phyloP scores from a whole-genome alignment of 2,888 invertebrate genomes.

The Phaonia tiefii region DNA sequence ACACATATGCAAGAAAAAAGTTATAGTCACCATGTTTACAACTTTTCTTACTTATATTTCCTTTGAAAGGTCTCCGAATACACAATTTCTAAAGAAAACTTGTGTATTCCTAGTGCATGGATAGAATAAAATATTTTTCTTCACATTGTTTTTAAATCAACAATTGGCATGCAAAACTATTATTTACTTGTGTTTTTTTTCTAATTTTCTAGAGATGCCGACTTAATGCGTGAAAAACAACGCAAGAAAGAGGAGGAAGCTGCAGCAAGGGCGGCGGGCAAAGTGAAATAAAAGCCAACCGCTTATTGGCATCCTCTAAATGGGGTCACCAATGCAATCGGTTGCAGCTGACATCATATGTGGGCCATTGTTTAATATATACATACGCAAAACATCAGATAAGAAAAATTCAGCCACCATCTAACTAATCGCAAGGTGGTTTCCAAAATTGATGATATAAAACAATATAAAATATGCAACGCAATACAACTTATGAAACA shows the following conservation, averaged over 20 bases:
- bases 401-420: neutral
- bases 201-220: slow-evolving; percentile 86
- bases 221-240: slow-evolving; percentile 93
- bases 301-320: slow-evolving; percentile 29
- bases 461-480: slow-evolving; percentile 24
- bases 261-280: slow-evolving; percentile 70
- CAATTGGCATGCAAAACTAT: neutral
- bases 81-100: too few species aligned
- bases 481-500: too few species aligned
- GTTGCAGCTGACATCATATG: neutral
- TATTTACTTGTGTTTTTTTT: slow-evolving; percentile 47
- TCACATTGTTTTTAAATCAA: too few species aligned
- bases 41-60: too few species aligned
- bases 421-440: slow-evolving; percentile 26
- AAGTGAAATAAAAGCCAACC: slow-evolving; percentile 70
- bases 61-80: too few species aligned
- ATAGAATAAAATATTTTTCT: too few species aligned
- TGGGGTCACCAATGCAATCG: slow-evolving; percentile 34
- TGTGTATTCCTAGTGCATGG: too few species aligned
- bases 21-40: too few species aligned
- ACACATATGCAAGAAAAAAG: too few species aligned
- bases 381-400: slow-evolving; percentile 17
- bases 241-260: slow-evolving; percentile 84
- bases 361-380: neutral
- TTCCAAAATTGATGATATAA: slow-evolving; percentile 22